Conservation (phyloP, 2,113 vertebrate genomes). For the Phoenicopterus ruber region DNA sequence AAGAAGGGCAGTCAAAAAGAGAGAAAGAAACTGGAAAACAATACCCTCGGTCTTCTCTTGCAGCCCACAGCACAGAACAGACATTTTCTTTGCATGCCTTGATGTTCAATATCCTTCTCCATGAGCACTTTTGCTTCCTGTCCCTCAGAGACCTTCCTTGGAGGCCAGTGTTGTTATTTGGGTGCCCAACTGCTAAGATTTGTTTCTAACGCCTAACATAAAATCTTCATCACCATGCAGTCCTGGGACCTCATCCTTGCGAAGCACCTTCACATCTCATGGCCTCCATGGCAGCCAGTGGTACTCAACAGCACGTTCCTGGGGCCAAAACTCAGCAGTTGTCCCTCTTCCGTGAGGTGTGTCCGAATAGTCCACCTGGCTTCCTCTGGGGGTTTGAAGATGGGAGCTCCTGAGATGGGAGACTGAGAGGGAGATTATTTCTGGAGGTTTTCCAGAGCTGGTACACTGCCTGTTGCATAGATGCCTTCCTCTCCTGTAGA, state of each 20-base stretch:
- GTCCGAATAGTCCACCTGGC: neutral
- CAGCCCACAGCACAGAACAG: neutral
- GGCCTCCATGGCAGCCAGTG: neutral
- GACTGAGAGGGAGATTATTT: neutral
- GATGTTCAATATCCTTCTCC: neutral
- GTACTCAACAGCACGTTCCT: neutral
- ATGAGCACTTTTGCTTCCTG: neutral
- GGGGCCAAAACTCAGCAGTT: neutral
- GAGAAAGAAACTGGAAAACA: slow-evolving; percentile 19
- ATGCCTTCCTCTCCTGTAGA: neutral
- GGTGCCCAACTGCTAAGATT: neutral
- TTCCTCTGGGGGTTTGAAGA: neutral
- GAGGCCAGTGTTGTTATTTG: neutral
- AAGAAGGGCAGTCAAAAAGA: slow-evolving; percentile 35
- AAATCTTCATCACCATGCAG: neutral
- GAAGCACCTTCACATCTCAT: neutral
- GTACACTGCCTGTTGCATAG: neutral
- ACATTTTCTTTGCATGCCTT: neutral
- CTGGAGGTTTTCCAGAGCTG: neutral
- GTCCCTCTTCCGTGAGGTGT: neutral
- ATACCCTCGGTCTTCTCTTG: slow-evolving; percentile 15
- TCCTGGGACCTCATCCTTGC: neutral
- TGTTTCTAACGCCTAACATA: neutral
- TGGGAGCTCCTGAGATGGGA: neutral
- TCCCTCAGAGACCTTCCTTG: neutral